Evolutionary conservation across 2,888 invertebrate genomes (phyloP).

Genomic region (Malthinus flaveolus): DNA sequence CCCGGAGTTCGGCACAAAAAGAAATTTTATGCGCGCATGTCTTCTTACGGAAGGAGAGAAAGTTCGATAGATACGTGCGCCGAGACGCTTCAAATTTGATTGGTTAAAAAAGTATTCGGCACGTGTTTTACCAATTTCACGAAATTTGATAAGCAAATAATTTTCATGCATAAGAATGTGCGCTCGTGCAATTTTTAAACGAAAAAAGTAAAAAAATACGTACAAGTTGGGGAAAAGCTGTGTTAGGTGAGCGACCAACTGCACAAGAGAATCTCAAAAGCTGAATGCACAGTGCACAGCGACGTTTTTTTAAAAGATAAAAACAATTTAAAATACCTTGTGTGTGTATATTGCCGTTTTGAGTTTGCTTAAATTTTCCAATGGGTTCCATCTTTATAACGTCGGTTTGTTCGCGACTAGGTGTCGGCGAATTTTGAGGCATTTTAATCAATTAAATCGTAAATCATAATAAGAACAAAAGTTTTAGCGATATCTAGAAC

Average conservation of each 20-base stretch:
- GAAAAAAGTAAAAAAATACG: not conserved
- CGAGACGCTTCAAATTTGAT: slow-evolving; percentile 13
- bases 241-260: slow-evolving; percentile 22
- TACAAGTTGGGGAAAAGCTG: slow-evolving; percentile 19
- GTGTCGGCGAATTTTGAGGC: slow-evolving; percentile 46
- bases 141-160: not conserved
- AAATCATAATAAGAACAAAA: slow-evolving; percentile 34
- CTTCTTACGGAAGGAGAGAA: slow-evolving; percentile 28
- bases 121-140: slow-evolving; percentile 18
- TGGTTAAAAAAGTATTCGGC: slow-evolving; percentile 11
- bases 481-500: slow-evolving; percentile 29
- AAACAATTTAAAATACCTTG: slow-evolving; percentile 48
- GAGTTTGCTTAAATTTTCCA: slow-evolving; percentile 65
- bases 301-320: slow-evolving; percentile 20
- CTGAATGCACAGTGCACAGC: slow-evolving; percentile 22
- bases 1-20: slow-evolving; percentile 33
- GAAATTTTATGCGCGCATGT: slow-evolving; percentile 32
- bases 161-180: slow-evolving; percentile 3
- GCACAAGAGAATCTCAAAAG: slow-evolving; percentile 15
- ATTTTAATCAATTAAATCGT: slow-evolving; percentile 38
- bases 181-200: slow-evolving; percentile 5
- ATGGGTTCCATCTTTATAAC: slow-evolving; percentile 67
- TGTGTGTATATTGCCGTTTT: slow-evolving; percentile 61
- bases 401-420: slow-evolving; percentile 46
- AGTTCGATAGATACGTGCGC: slow-evolving; percentile 31